These are phyloP conservation scores for Chaetops frenatus DNA, from an alignment of 2,113 vertebrate species.

Conservation along the genomic window DNA sequence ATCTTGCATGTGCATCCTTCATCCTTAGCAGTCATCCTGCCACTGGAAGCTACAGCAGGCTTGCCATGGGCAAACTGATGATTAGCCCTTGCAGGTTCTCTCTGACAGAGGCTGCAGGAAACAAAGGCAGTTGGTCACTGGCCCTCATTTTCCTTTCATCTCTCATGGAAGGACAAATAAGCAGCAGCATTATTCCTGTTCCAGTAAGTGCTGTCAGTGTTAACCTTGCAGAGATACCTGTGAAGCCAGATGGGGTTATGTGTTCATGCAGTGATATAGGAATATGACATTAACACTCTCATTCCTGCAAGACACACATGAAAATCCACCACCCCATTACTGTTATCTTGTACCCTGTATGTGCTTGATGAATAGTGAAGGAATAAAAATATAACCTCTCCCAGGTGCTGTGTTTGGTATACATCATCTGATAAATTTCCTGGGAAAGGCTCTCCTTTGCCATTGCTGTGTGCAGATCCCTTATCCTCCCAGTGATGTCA, in stretches of 20 bases:
- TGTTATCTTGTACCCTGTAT: background rate
- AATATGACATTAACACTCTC: accelerated
- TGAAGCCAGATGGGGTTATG: accelerated
- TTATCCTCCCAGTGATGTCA: constrained; percentile 26
- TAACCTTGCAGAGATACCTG: background rate
- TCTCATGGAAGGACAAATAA: background rate
- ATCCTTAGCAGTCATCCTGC: background rate
- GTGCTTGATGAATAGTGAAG: background rate
- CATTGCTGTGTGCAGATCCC: background rate
- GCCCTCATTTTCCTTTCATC: background rate
- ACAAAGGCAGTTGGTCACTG: background rate
- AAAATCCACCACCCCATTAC: background rate
- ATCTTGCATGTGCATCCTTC: background rate
- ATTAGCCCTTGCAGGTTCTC: background rate
- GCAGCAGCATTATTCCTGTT: background rate
- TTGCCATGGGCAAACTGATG: background rate
- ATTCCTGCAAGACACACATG: background rate
- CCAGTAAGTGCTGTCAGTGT: background rate
- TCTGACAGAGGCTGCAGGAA: background rate
- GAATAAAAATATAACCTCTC: background rate
- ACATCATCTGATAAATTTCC: background rate
- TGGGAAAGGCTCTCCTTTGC: background rate
- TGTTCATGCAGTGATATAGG: background rate
- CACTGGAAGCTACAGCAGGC: background rate
- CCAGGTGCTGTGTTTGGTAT: background rate